Percentiles rank a stretch among this genome's conserved stretches.
phyloP scores from a whole-genome alignment of 2,888 invertebrate species.

The Drosophila merina region DNA sequence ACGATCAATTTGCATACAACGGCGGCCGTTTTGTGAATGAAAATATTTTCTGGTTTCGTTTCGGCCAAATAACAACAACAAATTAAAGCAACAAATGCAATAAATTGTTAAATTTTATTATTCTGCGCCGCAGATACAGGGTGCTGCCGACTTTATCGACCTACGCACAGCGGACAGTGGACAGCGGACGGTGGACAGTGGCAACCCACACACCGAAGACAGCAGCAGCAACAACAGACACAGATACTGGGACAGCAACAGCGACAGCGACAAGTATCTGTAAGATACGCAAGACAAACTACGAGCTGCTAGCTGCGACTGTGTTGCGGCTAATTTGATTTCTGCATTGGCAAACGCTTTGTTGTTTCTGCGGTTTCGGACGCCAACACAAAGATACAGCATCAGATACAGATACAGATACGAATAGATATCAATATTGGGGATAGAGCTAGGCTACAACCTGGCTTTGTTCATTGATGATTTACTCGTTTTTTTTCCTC shows the following conservation, averaged over 20 bases:
- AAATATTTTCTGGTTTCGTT: constrained; percentile 52
- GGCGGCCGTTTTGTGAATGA: constrained; percentile 76
- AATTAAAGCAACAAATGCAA: constrained; percentile 79
- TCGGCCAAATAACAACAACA: constrained; percentile 61
- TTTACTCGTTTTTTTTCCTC: constrained; percentile 29
- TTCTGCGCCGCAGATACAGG: constrained; percentile 66
- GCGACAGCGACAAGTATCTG: constrained; percentile 60
- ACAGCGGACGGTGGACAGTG: constrained; percentile 12
- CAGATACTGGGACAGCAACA: constrained; percentile 2
- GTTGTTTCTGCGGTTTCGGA: constrained; percentile 53
- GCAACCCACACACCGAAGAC: constrained; percentile 38
- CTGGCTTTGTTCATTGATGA: constrained; percentile 71
- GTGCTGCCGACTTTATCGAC: constrained; percentile 53
- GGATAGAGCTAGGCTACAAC: constrained; percentile 38
- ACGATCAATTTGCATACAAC: constrained; percentile 78
- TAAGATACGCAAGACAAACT: constrained; percentile 65
- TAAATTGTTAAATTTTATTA: constrained; percentile 82
- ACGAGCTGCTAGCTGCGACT: constrained; percentile 55
- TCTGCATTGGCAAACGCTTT: constrained; percentile 75
- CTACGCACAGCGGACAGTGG: constrained; percentile 69
- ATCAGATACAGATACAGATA: constrained; percentile 38
- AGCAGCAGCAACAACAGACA: constrained; percentile 1
- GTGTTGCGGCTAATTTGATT: constrained; percentile 79
- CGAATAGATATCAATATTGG: constrained; percentile 43
- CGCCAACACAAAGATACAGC: constrained; percentile 66